Percentiles rank a stretch among this genome's conserved stretches.
These are phyloP conservation scores for Brachionus paranguensis DNA, from an alignment of 1,140 invertebrate genomes.

Conservation along the genomic window DNA sequence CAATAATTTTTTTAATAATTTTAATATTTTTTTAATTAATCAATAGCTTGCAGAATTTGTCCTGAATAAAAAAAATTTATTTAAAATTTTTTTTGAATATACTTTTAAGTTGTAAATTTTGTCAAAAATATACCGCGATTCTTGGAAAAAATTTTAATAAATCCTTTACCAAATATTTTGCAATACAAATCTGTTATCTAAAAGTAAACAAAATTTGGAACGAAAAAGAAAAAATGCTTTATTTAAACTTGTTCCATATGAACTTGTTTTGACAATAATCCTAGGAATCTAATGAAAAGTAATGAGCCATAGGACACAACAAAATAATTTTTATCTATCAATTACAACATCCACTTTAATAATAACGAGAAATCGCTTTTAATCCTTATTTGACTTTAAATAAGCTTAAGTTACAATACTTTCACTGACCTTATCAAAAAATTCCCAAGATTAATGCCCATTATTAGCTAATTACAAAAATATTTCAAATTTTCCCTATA, in stretches of 20 bases:
- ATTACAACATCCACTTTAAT: neutral
- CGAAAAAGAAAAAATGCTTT: neutral
- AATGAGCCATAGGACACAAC: neutral
- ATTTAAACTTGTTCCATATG: neutral
- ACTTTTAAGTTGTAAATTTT: neutral
- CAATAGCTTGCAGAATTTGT: too few species aligned
- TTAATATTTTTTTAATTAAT: too few species aligned
- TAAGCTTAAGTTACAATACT: neutral
- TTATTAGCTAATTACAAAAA: neutral
- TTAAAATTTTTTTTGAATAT: neutral
- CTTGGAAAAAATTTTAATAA: neutral
- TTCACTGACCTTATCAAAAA: neutral
- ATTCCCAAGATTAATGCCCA: neutral
- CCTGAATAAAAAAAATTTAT: too few species aligned
- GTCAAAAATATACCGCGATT: neutral
- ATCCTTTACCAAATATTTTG: neutral
- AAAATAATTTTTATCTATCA: neutral
- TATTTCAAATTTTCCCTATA: neutral
- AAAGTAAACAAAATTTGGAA: neutral
- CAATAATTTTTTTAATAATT: too few species aligned
- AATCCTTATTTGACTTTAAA: conserved; percentile 16
- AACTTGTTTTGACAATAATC: neutral
- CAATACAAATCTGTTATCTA: neutral
- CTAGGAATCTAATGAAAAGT: neutral
- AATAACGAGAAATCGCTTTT: neutral